Base-by-base conservation (phyloP, 2,113 vertebrate genomes). In the Pomatorhinus ruficollis region DNA sequence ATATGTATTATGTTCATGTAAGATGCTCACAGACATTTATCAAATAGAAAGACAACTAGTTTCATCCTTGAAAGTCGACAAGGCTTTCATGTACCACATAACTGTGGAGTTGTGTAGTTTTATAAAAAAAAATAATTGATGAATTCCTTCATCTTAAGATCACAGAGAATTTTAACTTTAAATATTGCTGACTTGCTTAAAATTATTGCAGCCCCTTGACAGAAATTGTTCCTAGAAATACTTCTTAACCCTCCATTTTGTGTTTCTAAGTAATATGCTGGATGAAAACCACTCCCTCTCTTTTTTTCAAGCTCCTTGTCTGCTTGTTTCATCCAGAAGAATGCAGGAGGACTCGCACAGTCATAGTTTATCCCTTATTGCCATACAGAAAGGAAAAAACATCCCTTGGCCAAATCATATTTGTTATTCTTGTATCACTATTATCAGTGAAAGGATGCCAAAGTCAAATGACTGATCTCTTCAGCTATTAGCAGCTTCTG, bases 401-500 rank as follows among this genome's bases (percentile, higher is more conserved):
- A 91, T 91, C 40, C 53, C 83, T 77, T 57, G 88, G 78, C 69
- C 71, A 93, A 94, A 89, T 89, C 39, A 49, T 60, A 7, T 83
- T 37, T 96, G 66, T 71, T 93, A 89, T 95, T 92, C 86, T 93
- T 95, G 75, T 92, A 93, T 91, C 74, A 83, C 70, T 86, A 39
- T 92, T 74, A 90, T 84, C 82, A 95, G 80, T 82, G 76, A 93
- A 92, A 95, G 85, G 76, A 95, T 61, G 27, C 76, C 80, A 84
- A 96, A 95, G 83, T 92, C 92, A 94, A 92, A 93, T 97, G 95
- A 95, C 92, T 96, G 89, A 96, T 95, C 76, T 95, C 52, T 97
- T 93, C 76, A 95, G 94, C 91, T 96, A 87, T 95, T 97, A 95
- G 86, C 64, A 96, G 94, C 80, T 96, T 93, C 91, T 92, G 52